Evolutionary conservation across 2,797 vertebrate genomes (phyloP).

Genomic region (Gobionotothen gibberifrons): DNA sequence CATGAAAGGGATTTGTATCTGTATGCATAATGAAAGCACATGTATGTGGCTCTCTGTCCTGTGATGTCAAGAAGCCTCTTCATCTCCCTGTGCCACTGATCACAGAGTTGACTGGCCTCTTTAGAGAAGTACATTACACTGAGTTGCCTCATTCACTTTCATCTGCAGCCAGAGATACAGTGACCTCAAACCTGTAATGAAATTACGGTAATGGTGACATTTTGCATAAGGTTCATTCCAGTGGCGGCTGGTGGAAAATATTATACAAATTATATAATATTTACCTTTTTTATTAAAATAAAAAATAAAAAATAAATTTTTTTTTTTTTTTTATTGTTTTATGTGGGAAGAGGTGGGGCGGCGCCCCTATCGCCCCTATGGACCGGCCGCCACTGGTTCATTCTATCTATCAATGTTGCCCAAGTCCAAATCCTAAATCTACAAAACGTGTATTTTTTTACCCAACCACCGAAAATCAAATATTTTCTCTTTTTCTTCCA

Average conservation of each 20-base stretch:
- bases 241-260: too few species aligned
- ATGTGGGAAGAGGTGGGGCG: too few species aligned
- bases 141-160: slow-evolving; percentile 64
- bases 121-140: slow-evolving; percentile 49
- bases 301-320: too few species aligned
- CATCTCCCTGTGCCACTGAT: slow-evolving; percentile 38
- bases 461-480: not conserved
- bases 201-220: slow-evolving; percentile 37
- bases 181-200: slow-evolving; percentile 50
- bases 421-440: not conserved
- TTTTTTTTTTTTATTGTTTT: too few species aligned
- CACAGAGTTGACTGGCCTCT: slow-evolving; percentile 35
- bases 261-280: too few species aligned
- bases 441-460: slow-evolving; percentile 6
- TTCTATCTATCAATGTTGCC: slow-evolving; percentile 11
- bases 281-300: too few species aligned
- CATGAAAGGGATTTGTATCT: not conserved
- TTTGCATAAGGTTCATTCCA: slow-evolving; percentile 13
- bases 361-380: too few species aligned
- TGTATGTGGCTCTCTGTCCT: not conserved
- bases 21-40: not conserved
- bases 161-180: slow-evolving; percentile 44
- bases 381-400: too few species aligned
- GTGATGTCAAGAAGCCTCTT: slow-evolving; percentile 9
- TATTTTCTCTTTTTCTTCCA: slow-evolving; percentile 3